phyloP scores from a whole-genome alignment of 2,113 vertebrate genomes.

The Bucco capensis region DNA sequence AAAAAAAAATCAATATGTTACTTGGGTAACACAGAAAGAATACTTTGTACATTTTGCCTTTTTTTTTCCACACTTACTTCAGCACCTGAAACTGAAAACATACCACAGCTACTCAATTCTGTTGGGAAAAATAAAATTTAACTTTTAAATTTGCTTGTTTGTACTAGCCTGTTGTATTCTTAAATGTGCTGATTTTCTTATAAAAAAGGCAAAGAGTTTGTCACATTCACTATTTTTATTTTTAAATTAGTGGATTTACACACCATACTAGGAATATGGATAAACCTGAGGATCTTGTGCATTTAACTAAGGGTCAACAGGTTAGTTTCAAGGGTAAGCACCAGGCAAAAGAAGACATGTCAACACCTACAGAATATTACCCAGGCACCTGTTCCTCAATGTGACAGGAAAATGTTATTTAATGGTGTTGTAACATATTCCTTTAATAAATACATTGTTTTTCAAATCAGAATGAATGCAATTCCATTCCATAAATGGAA shows the following conservation, averaged over 20 bases:
- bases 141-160: neutral
- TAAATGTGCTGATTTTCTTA: neutral
- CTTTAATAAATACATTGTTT: neutral
- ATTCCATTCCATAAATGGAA: neutral
- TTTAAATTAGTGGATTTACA: neutral
- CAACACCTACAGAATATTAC: neutral
- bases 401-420: neutral
- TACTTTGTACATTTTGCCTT: accelerated
- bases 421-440: neutral
- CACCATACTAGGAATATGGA: neutral
- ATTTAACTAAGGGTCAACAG: neutral
- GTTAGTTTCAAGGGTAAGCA: neutral
- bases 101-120: neutral
- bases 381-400: neutral
- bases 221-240: neutral
- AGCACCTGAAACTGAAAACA: neutral
- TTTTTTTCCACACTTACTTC: neutral
- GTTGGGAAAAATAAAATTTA: neutral
- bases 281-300: neutral
- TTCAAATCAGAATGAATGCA: neutral
- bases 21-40: neutral
- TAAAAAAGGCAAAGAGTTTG: neutral
- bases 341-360: neutral
- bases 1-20: neutral
- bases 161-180: neutral